These are phyloP conservation scores for Neoarius graeffei DNA, from an alignment of 2,113 vertebrate genomes.

Conservation along the genomic window DNA sequence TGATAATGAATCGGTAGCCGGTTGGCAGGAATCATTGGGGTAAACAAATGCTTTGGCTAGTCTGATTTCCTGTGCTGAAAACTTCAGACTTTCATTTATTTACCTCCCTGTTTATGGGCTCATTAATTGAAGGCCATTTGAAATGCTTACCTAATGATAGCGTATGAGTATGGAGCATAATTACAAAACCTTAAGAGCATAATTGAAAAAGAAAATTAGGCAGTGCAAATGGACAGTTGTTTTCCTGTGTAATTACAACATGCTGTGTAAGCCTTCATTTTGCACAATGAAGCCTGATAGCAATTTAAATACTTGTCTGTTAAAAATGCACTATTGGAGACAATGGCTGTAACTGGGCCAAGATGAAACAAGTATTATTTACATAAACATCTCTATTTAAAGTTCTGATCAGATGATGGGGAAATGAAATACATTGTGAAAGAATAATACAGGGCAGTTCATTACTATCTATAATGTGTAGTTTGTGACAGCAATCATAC, in stretches of 20 bases:
- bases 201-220: constrained; percentile 50
- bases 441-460: neutral
- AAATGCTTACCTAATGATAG: constrained; percentile 42
- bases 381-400: constrained; percentile 1
- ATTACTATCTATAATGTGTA: neutral
- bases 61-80: constrained; percentile 1
- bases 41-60: constrained; percentile 65
- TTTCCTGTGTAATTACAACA: constrained; percentile 39
- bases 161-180: constrained; percentile 36
- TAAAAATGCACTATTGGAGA: neutral
- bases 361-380: constrained; percentile 3
- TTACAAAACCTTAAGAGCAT: constrained; percentile 45
- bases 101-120: constrained; percentile 38
- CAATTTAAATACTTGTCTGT: constrained; percentile 6
- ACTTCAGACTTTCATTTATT: constrained; percentile 42
- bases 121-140: constrained; percentile 52
- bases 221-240: constrained; percentile 31
- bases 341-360: neutral
- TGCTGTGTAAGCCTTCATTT: neutral
- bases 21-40: constrained; percentile 58
- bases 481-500: neutral
- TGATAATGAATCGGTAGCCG: constrained; percentile 67
- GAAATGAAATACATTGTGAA: neutral
- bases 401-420: neutral
- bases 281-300: constrained; percentile 6